Evolutionary conservation across 2,797 vertebrate species (phyloP), one percentile per base, ranked within the genome.

Genomic region (Cossypha polioptera): DNA sequence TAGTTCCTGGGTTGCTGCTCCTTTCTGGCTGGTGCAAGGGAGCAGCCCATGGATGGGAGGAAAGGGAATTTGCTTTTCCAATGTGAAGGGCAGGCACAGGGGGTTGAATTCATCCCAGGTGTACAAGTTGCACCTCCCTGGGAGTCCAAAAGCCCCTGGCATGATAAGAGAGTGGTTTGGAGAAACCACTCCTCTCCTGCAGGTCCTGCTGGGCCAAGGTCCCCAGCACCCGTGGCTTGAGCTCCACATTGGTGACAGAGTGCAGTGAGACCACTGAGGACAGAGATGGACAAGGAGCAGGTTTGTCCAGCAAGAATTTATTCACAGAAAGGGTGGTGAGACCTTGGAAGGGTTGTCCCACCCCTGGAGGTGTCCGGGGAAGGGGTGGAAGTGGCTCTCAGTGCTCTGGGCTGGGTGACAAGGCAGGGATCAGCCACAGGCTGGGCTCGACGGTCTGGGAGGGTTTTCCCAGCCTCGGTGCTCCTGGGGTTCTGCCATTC

Each of bases 141-240:
- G 13, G 15, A 7, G 2, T 36, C 21, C 25, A 12, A 51, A 61
- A 67, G 2, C 31, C n/a, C 45, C 35, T 7, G 8, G 36, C 2
- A 1, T 2, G 35, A 7, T 1, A 5, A 63, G 33, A 42, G 3
- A 68, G 15, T 0, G 28, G 16, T 33, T 40, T 51, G 54, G 21
- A 68, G 61, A 55, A 86, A 5, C 28, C 61, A 13, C 42, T 51
- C n/a, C 35, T 0, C 2, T 18, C 19, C 28, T 9, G 43, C 1
- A 7, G 58, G 24, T 59, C 42, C 87, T 4, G 2, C 31, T 11
- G 63, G 65, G 73, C 66, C 31, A 7, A 25, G 0, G 5, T 36
- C 19, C 21, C 18, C 66, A 3, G 2, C 6, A 0, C 18, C 31
- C 55, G 1, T 0, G 0, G 13, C 51, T 13, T 3, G 16, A 28